Conservation (phyloP, 1,140 invertebrate species). For the Halictus rubicundus region DNA sequence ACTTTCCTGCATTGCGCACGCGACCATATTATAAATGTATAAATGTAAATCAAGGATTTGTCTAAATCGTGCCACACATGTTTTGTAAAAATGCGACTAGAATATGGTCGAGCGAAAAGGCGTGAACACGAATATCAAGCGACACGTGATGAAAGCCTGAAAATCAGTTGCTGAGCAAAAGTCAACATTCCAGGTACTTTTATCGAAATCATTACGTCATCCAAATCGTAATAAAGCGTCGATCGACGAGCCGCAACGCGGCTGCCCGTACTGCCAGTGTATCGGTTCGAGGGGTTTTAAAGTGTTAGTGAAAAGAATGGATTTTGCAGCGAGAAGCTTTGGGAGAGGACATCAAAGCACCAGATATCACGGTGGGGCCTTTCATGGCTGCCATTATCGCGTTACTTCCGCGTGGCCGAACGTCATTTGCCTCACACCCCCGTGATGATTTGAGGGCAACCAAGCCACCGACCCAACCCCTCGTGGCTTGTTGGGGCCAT, state of each 20-base stretch:
- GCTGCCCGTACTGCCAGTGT: neutral
- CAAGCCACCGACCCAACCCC: conserved; percentile 64
- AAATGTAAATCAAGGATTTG: too few species aligned
- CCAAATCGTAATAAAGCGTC: conserved; percentile 11
- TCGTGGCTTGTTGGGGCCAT: conserved; percentile 57
- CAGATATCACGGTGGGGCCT: conserved; percentile 69
- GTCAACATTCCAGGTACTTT: conserved; percentile 10
- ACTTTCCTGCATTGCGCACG: too few species aligned
- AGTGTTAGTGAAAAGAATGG: conserved; percentile 53
- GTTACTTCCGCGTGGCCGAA: conserved; percentile 74
- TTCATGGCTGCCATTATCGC: conserved; percentile 76
- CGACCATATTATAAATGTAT: too few species aligned
- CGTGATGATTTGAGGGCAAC: conserved; percentile 78
- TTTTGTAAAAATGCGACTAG: too few species aligned
- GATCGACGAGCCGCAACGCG: conserved; percentile 20
- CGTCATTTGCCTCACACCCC: conserved; percentile 74
- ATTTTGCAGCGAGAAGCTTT: conserved; percentile 32
- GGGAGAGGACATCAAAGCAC: conserved; percentile 73
- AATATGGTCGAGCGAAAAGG: too few species aligned
- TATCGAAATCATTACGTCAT: conserved; percentile 14
- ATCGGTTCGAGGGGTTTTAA: conserved; percentile 37
- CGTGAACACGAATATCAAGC: too few species aligned
- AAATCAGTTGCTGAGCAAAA: conserved; percentile 3
- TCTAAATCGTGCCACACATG: too few species aligned
- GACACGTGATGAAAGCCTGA: neutral